Evolutionary conservation across 2,113 vertebrate species (phyloP).

Genomic region (Otis tarda): DNA sequence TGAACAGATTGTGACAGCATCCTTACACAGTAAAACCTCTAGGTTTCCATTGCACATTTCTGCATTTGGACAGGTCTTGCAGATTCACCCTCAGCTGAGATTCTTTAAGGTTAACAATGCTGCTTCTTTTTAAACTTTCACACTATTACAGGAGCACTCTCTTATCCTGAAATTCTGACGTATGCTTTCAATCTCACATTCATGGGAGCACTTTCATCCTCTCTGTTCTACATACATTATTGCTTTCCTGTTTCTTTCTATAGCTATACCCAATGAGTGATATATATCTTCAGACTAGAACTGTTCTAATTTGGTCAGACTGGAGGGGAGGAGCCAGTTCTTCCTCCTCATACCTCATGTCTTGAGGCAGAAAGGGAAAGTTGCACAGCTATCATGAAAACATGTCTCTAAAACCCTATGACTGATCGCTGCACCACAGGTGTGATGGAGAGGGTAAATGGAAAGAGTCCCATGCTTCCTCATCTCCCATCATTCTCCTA

Average conservation of each 20-base stretch:
- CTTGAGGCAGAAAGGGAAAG: not conserved
- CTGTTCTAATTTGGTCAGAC: not conserved
- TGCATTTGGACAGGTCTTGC: not conserved
- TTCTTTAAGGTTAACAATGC: not conserved
- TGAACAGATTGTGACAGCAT: not conserved
- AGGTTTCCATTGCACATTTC: not conserved
- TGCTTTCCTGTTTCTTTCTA: not conserved
- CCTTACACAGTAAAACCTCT: not conserved
- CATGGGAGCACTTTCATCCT: fast-evolving
- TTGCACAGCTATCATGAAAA: not conserved
- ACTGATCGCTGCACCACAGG: not conserved
- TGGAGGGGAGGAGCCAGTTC: not conserved
- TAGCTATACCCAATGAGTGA: not conserved
- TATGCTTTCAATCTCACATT: fast-evolving
- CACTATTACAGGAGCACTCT: not conserved
- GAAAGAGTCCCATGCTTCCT: not conserved
- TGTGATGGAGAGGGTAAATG: not conserved
- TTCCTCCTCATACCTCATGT: not conserved
- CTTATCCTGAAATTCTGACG: not conserved
- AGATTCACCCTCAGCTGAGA: not conserved
- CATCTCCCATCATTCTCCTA: not conserved
- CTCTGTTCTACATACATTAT: not conserved
- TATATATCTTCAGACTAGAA: not conserved
- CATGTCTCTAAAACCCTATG: not conserved
- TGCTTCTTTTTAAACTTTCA: not conserved